A percentile compares a stretch with the other conserved stretches of the same genome.
These are phyloP conservation scores for Sebastes diaconus DNA, from an alignment of 2,797 vertebrate species.

Conservation along the genomic window DNA sequence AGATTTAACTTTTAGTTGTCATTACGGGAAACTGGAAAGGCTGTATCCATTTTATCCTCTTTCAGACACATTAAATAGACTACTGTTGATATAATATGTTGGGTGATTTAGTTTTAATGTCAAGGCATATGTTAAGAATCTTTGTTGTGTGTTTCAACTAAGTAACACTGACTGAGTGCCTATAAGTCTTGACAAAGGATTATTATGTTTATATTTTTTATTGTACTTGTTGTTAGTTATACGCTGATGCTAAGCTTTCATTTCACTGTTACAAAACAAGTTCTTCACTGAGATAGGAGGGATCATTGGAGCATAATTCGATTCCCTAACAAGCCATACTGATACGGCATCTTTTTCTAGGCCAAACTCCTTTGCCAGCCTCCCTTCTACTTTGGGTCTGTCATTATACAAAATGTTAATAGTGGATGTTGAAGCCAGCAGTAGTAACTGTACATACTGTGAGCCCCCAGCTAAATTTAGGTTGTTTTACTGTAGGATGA, in stretches of 20 bases:
- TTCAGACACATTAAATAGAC: neutral
- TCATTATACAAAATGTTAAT: constrained; percentile 32
- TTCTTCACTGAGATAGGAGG: constrained; percentile 5
- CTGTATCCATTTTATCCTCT: neutral
- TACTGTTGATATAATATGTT: neutral
- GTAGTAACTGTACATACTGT: constrained; percentile 4
- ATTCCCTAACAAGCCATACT: constrained; percentile 36
- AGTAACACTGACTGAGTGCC: neutral
- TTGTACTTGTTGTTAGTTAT: neutral
- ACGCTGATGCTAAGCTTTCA: neutral
- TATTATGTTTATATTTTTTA: neutral
- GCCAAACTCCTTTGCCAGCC: constrained; percentile 30
- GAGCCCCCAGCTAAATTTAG: neutral
- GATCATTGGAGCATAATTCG: constrained; percentile 2
- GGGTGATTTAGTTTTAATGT: constrained; percentile 4
- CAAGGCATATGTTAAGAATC: neutral
- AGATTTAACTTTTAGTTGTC: neutral
- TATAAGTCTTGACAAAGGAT: neutral
- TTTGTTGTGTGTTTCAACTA: neutral
- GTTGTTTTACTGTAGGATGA: neutral
- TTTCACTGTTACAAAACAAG: constrained; percentile 18
- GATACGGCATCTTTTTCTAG: constrained; percentile 27
- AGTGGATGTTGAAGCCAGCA: constrained; percentile 25
- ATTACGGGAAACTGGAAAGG: neutral
- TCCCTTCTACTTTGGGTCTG: neutral